Conservation (phyloP, 1,140 invertebrate species). For the Tenebrio molitor region DNA sequence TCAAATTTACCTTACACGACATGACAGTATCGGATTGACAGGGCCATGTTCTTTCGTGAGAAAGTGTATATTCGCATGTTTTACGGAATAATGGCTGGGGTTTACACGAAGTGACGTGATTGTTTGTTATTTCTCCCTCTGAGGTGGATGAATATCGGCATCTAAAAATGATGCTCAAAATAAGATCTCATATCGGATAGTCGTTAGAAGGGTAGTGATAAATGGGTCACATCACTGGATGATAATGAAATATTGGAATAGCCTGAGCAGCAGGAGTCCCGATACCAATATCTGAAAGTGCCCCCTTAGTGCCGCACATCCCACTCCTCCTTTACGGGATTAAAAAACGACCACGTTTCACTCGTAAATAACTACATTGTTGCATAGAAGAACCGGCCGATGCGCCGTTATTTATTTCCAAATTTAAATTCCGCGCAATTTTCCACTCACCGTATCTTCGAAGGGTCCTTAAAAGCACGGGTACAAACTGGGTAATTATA, state of each 20-base stretch:
- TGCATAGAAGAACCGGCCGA: slow-evolving; percentile 3
- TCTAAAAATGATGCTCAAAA: slow-evolving; percentile 8
- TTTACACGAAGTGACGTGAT: slow-evolving; percentile 15
- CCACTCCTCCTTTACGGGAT: slow-evolving; percentile 31
- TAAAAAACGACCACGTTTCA: slow-evolving; percentile 22
- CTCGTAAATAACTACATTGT: slow-evolving; percentile 39
- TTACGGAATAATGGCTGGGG: background rate
- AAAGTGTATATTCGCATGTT: no score
- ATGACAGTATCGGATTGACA: no score
- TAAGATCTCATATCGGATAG: slow-evolving; percentile 34
- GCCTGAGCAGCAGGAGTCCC: slow-evolving; percentile 31
- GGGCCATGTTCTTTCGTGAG: no score
- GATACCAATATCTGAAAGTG: slow-evolving; percentile 37
- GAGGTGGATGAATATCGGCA: slow-evolving; percentile 17
- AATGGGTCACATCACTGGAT: slow-evolving; percentile 38
- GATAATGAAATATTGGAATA: slow-evolving; percentile 41
- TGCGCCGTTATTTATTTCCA: background rate
- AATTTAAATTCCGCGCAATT: background rate
- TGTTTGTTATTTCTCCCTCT: slow-evolving; percentile 28
- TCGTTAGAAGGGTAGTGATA: slow-evolving; percentile 32
- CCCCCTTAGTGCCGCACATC: slow-evolving; percentile 14
- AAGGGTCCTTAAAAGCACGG: no score
- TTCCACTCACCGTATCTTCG: no score
- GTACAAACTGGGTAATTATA: background rate
- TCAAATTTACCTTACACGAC: no score